Evolutionary conservation across 2,113 vertebrate genomes (phyloP).

Genomic region (Phoxinus phoxinus): DNA sequence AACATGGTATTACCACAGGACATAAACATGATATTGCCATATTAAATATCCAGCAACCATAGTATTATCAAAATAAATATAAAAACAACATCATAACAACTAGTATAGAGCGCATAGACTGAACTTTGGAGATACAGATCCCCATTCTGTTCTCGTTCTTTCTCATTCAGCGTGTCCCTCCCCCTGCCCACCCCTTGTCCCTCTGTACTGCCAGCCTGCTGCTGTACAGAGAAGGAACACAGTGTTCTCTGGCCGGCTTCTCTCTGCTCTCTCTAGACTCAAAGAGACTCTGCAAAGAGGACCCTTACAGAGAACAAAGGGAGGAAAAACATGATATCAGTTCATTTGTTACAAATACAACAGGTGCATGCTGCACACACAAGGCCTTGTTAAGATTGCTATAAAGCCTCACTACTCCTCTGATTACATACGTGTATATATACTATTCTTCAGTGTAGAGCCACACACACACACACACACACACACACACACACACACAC

Average conservation of each 20-base stretch:
- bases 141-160: not conserved
- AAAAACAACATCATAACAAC: not conserved
- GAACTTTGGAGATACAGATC: not conserved
- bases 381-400: not conserved
- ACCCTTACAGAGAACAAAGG: not conserved
- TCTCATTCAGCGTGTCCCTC: not conserved
- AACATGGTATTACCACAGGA: not conserved
- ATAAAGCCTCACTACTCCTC: slow-evolving; percentile 41
- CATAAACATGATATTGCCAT: not conserved
- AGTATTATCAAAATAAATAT: not conserved
- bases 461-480: too few species aligned
- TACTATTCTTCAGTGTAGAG: too few species aligned
- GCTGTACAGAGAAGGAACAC: slow-evolving; percentile 40
- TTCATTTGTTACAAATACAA: not conserved
- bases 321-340: not conserved
- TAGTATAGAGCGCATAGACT: not conserved
- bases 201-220: slow-evolving; percentile 37
- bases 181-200: not conserved
- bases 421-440: slow-evolving; percentile 13
- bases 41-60: not conserved
- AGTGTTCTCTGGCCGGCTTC: slow-evolving; percentile 48
- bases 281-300: not conserved
- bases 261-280: not conserved
- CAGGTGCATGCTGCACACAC: not conserved
- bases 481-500: too few species aligned